Evolutionary conservation across 2,888 invertebrate genomes (phyloP).

Genomic region (Julus scandinavius): DNA sequence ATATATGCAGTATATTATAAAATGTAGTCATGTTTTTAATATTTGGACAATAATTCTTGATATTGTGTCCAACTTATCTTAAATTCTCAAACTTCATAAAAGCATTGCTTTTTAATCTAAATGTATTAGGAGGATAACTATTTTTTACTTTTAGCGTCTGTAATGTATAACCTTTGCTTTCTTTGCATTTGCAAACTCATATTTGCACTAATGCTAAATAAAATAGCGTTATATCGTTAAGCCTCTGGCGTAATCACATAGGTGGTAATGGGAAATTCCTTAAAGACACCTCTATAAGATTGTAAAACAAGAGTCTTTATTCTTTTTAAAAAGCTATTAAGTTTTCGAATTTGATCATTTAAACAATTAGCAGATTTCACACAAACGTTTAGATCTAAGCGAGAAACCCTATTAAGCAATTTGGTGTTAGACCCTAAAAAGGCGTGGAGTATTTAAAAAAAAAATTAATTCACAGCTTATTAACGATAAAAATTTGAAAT

Average conservation of each 20-base stretch:
- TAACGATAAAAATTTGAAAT: not conserved
- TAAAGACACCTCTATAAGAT: constrained; percentile 2
- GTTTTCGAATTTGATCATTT: not conserved
- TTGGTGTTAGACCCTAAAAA: not conserved
- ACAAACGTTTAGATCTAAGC: not conserved
- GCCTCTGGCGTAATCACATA: not conserved
- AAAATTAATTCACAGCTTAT: not conserved
- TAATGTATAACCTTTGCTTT: too few species aligned
- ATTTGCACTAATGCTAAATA: not conserved
- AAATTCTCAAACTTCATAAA: too few species aligned
- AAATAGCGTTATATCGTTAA: not conserved
- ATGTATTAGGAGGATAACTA: too few species aligned
- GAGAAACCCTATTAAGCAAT: not conserved
- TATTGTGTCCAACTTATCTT: too few species aligned
- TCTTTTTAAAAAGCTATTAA: constrained; percentile 9
- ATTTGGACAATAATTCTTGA: too few species aligned
- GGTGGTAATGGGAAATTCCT: constrained; percentile 33
- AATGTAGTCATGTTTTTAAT: too few species aligned
- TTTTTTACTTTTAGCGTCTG: too few species aligned
- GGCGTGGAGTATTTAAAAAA: not conserved
- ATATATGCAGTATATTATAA: too few species aligned
- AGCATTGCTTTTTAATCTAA: too few species aligned
- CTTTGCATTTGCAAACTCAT: not conserved
- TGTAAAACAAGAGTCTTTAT: not conserved
- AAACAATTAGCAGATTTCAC: constrained; percentile 15